Percentiles rank a stretch among this genome's conserved stretches.
Evolutionary conservation across 2,797 vertebrate genomes (phyloP).

Genomic region (Mareca strepera): DNA sequence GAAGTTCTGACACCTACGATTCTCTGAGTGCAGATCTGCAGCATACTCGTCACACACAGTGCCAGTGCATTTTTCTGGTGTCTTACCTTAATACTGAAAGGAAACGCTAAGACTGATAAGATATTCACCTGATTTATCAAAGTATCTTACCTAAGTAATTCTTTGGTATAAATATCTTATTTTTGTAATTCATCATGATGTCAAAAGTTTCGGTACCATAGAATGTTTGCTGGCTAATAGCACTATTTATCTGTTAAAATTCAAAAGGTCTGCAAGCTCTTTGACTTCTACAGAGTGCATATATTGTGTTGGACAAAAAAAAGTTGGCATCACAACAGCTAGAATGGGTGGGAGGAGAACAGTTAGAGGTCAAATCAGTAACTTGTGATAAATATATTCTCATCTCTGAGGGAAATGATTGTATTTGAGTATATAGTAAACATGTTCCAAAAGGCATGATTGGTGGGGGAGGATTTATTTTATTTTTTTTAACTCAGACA

Average conservation of each 20-base stretch:
- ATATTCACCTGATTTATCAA: background rate
- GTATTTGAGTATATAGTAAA: background rate
- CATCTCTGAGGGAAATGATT: background rate
- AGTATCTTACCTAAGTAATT: background rate
- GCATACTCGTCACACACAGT: accelerated
- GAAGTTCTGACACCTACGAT: background rate
- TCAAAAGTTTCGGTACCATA: background rate
- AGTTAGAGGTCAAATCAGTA: background rate
- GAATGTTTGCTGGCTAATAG: background rate
- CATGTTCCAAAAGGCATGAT: background rate
- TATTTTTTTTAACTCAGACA: background rate
- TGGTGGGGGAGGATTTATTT: background rate
- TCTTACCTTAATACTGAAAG: background rate
- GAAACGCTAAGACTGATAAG: background rate
- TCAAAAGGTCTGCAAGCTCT: background rate
- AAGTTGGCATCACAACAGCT: background rate
- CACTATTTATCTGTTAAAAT: background rate
- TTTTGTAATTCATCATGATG: background rate
- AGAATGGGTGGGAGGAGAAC: background rate
- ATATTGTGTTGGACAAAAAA: background rate
- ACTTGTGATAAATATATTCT: no score
- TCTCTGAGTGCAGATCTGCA: background rate
- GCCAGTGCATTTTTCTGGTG: background rate
- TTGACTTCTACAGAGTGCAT: background rate
- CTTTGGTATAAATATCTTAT: background rate